Base-by-base conservation (phyloP, 2,113 vertebrate genomes). In the Sphaerodactylus townsendi region DNA sequence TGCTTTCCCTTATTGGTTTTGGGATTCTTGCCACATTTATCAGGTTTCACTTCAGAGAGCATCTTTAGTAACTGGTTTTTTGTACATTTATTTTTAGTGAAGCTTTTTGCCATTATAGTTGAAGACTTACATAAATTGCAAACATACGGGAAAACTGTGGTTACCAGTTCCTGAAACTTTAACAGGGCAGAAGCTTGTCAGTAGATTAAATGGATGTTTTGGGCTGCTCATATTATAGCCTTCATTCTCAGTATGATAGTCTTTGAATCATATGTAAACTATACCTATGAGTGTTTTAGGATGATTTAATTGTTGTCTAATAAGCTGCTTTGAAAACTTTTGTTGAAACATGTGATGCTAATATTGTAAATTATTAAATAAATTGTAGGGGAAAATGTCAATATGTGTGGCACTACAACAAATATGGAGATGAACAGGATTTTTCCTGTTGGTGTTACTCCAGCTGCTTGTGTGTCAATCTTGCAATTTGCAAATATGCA, bases 1-100 rank as follows among this genome's bases (percentile, higher is more conserved):
- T 85, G 10, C 77, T 83, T 83, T 53, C 10, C 30, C n/a, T 81
- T 66, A 46, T 33, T 78, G 62, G 70, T 79, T 62, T 14, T 46
- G 69, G 33, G 30, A 72, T 83, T 19, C 33, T 59, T 86, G 46
- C 46, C 30, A 30, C 75, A 73, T 79, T 77, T 90, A 62, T 71
- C 80, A 33, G 53, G 10, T 65, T 53, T 86, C 6, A 85, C 0
- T 81, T 50, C 68, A n/a, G 86, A 37, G 28, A 83, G 79, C 50
- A 39, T 56, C 77, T 88, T 87, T 56, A 69, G 21, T 70, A 64
- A 85, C 80, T 5, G 21, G 56, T 21, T 85, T 62, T 59, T 23
- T 70, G 50, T 44, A 19, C 2, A 62, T n/a, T 56, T 66, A 83
- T 76, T 73, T 78, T 74, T 53, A 35, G 5, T 77, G 48, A 69